Evolutionary conservation across 1,140 invertebrate species (phyloP).

Genomic region (Stegodyphus dumicola): DNA sequence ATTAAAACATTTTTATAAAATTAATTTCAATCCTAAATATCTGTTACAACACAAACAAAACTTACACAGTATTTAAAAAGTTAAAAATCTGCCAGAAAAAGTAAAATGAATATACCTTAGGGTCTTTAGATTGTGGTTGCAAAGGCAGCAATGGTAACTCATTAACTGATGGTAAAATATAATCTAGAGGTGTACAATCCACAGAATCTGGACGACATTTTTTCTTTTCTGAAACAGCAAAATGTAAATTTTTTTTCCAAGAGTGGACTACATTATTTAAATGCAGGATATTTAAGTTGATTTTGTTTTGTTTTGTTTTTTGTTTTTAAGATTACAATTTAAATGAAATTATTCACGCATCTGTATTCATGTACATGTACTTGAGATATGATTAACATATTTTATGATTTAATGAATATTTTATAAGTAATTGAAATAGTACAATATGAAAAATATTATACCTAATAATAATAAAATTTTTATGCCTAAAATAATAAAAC

Average conservation of each 20-base stretch:
- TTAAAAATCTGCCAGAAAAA: background rate
- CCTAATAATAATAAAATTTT: no score
- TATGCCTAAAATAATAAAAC: no score
- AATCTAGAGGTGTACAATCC: slow-evolving; percentile 97
- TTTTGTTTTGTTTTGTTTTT: no score
- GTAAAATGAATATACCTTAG: slow-evolving; percentile 73
- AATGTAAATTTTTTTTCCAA: background rate
- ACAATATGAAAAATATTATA: no score
- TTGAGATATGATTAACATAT: no score
- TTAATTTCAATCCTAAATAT: background rate
- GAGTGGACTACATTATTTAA: no score
- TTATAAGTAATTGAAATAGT: no score
- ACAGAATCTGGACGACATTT: slow-evolving; percentile 86
- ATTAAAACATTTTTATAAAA: background rate
- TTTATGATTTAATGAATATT: no score
- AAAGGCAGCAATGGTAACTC: slow-evolving; percentile 88
- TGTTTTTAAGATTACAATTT: no score
- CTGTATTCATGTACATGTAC: no score
- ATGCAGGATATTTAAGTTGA: no score
- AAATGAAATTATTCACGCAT: no score
- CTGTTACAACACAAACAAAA: background rate
- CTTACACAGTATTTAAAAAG: background rate
- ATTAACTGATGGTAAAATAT: slow-evolving; percentile 90
- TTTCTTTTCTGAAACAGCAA: slow-evolving; percentile 80
- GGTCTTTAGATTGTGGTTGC: slow-evolving; percentile 87